Percentiles rank a stretch among this genome's conserved stretches.
phyloP scores from a whole-genome alignment of 2,888 invertebrate species.

The Euspilapteryx auroguttella region DNA sequence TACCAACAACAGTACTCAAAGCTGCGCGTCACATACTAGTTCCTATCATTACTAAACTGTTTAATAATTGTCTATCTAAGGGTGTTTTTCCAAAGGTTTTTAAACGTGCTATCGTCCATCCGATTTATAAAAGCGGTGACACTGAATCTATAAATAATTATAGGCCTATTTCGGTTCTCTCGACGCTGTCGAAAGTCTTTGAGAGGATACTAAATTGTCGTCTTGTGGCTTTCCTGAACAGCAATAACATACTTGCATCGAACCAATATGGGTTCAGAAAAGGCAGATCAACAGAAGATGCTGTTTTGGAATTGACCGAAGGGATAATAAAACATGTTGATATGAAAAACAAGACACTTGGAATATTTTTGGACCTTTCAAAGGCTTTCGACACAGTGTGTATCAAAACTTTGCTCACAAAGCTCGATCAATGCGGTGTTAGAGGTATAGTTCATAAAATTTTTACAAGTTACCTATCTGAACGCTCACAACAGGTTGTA shows the following conservation, averaged over 20 bases:
- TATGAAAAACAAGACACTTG: too few species aligned
- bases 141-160: neutral
- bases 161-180: constrained; percentile 1
- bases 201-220: neutral
- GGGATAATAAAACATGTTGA: too few species aligned
- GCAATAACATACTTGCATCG: neutral
- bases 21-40: neutral
- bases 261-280: neutral
- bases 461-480: too few species aligned
- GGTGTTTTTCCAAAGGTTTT: constrained; percentile 2
- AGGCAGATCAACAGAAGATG: neutral
- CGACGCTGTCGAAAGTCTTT: neutral
- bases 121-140: constrained; percentile 2
- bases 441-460: too few species aligned
- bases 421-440: too few species aligned
- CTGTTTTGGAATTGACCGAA: constrained; percentile 1
- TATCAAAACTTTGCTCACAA: too few species aligned
- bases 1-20: constrained; percentile 1
- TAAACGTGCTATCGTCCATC: constrained; percentile 2
- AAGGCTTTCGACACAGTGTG: too few species aligned
- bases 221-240: neutral
- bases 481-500: too few species aligned
- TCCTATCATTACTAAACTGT: neutral
- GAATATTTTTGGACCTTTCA: too few species aligned
- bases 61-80: neutral